Evolutionary conservation across 2,113 vertebrate genomes (phyloP).

Genomic region (Lamprotornis superbus): DNA sequence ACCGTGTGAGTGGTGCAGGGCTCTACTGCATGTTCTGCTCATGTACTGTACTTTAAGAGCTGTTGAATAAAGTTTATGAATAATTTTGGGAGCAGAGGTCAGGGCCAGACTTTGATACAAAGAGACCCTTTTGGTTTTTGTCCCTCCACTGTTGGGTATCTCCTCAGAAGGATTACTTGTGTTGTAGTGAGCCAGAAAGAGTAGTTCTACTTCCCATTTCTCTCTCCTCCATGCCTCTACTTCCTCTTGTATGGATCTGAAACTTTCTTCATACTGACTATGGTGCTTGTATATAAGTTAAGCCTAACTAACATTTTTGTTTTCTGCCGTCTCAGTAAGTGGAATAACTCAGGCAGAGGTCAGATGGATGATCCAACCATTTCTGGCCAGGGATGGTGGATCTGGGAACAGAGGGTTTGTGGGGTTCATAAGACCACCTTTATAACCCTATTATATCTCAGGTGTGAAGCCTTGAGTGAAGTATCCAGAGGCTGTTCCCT

Average conservation of each 20-base stretch:
- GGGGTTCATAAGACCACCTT: background rate
- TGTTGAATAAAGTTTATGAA: background rate
- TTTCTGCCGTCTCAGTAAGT: background rate
- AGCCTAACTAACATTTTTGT: background rate
- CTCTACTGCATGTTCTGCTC: background rate
- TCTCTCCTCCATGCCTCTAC: background rate
- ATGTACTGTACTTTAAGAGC: background rate
- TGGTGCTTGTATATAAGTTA: background rate
- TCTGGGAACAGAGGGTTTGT: background rate
- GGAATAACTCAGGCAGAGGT: background rate
- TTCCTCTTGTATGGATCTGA: background rate
- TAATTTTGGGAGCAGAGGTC: background rate
- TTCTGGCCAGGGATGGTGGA: background rate
- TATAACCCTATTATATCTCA: rapidly evolving
- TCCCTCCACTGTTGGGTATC: background rate
- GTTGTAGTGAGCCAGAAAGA: background rate
- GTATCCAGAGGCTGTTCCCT: background rate
- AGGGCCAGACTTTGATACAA: background rate
- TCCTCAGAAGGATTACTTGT: background rate
- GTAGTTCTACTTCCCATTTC: background rate
- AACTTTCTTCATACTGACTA: background rate
- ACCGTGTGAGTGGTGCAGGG: background rate
- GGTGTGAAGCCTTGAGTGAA: background rate
- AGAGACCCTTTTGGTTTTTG: background rate
- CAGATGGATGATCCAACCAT: background rate